Base-by-base conservation (phyloP, 2,797 vertebrate species). In the Hapalemur alaotrensis region DNA sequence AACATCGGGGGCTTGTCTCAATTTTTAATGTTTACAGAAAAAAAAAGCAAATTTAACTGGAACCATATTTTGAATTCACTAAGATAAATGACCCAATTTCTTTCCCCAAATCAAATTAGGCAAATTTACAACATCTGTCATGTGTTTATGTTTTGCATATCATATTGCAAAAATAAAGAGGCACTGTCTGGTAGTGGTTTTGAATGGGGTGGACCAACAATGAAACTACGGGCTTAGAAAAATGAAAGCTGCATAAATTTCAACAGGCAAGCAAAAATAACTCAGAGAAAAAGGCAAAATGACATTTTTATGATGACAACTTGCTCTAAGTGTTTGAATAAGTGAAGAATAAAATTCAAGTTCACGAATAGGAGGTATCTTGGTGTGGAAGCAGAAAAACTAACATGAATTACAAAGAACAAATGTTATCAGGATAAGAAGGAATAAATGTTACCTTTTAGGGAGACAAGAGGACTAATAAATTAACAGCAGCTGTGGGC, bases 51-150 rank as follows among this genome's bases (percentile, higher is more conserved):
- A 57, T 2, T 84, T 89, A 96, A 90, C 38, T 25, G 32, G 90
- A 93, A 88, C 14, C 15, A 32, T 89, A 97, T 93, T 96, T 91
- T 96, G 83, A 96, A 89, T 89, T 73, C 43, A 96, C 70, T 57
- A 72, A 94, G 83, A 97, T 72, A 96, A 96, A 96, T 59, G 80
- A 93, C 67, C 25, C 75, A 93, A 43, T 93, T 95, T 96, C 52
- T 85, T 87, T 38, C 22, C 83, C 57, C 63, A 97, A 94, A 94
- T 95, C 91, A 94, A 96, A 97, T 96, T 96, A 96, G 70, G 61
- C 75, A 96, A 89, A 96, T 95, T 97, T 93, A 92, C 57, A 96
- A 80, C 14, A 89, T 86, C 57, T 96, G 89, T 87, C 85, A 97
- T 84, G 4, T 76, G 43, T 90, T 92, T 91, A 75, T 65, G n/a